Base-by-base conservation (phyloP, 1,140 invertebrate species). In the Ephestia elutella region DNA sequence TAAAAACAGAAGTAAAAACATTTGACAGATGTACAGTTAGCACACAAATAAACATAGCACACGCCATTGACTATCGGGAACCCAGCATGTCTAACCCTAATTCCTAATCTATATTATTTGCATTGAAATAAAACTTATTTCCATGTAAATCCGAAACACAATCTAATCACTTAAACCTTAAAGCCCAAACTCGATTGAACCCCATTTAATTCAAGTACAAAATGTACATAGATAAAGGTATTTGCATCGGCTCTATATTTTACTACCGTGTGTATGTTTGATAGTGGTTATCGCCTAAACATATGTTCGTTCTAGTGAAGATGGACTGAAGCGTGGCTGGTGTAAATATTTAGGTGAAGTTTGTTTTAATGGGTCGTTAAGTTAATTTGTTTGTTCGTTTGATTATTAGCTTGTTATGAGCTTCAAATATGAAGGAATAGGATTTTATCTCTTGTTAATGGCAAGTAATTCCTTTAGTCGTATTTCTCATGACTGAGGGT, bases 251-350 rank as follows among this genome's bases (percentile, higher is more conserved):
- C n/a, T 44, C 15, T 44, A 44, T 44, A 17, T 44, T 44, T 44
- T 44, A 44, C 38, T 44, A 44, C 38, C 38, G 38, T 44, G 38
- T 44, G 38, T 44, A 15, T 44, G 38, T 44, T 44, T 44, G 38
- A 44, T 44, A 44, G 38, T 17, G 13, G 38, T 44, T 44, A 44
- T 44, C 38, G 38, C 38, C 38, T 44, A 44, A 44, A 44, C 38
- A 44, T 15, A 44, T 44, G 38, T 44, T 44, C 38, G 32, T 38
- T 38, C 5, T 11, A 38, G 11, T 17, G 13, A 44, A 44, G 13
- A 44, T 44, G 38, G 15, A 17, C 38, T 15, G 13, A 44, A 44
- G 38, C 38, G 38, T n/a, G 32, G 8, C 11, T 38, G 11, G 32
- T 38, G 38, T 44, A 44, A 44, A 44, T 44, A 17, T 44, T 44